Evolutionary conservation across 2,113 vertebrate genomes (phyloP), one percentile per base, ranked within the genome.

Genomic region (Turdus rufiventris): DNA sequence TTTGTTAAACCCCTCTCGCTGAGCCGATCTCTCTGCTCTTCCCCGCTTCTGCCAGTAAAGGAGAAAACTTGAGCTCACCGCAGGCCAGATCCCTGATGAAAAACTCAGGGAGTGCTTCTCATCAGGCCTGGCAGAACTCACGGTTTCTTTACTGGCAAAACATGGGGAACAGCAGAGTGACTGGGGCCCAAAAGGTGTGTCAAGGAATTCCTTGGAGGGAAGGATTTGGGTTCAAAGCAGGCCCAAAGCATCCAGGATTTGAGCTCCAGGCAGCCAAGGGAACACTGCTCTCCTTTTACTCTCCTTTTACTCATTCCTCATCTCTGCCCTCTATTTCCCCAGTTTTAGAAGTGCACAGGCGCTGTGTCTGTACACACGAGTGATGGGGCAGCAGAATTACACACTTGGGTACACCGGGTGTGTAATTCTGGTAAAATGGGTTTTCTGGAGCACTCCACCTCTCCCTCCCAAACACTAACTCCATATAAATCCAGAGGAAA

Each of bases 11-110:
- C 9, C 28, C 25, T 28, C 40, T 12, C 9, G 9, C 1, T 29
- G 43, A 8, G 8, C 36, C 0, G 1, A 6, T 21, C 1, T 1
- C 10, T 63, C 19, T 2, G 2, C 16, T 2, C 0, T 2, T 73
- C 9, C 51, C 26, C 6, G 0, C 7, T 60, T 33, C 14, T 19
- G 19, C 25, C 63, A 47, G 29, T 28, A 4, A 63, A 8, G 28
- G 31, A 34, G 6, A n/a, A 48, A 73, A 28, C 9, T 5, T 0
- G 31, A 48, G n/a, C 9, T n/a, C 23, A 40, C 10, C 45, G 31
- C 28, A 2, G 24, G 15, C 6, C 43, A 0, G 7, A 43, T 6
- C 25, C 40, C 20, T 2, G 28, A 14, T 10, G 8, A 2, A 2
- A 26, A 47, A 12, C 34, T 1, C n/a, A 0, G 0, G 43, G 1